Evolutionary conservation across 2,113 vertebrate species (phyloP), one percentile per base, ranked within the genome.

Genomic region (Desmodus rotundus): DNA sequence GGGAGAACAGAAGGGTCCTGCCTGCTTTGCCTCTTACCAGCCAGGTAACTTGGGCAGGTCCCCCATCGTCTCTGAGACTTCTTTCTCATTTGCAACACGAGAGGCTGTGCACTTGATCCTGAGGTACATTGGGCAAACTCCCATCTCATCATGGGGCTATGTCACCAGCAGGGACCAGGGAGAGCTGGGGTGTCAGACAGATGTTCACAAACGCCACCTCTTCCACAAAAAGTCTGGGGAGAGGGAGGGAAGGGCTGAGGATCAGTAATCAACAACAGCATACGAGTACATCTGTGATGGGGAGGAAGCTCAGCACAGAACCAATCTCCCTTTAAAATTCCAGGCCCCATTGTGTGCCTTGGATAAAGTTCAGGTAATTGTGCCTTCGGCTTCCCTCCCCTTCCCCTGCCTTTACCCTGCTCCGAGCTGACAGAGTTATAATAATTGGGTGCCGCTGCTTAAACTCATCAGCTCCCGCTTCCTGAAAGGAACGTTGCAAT

Each of bases 391-490:
- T 20, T 2, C 90, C 94, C 82, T 65, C 94, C 67, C 22, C 24
- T 78, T 96, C 92, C 93, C 93, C 97, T 61, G 72, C 96, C 80
- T 94, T 94, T 50, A 22, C 87, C 78, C 82, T 7, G 85, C 86
- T 89, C 86, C 0, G 84, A 0, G 36, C 97, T 97, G 97, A 94
- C 98, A 96, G 98, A 87, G 98, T 96, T 96, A 94, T 98, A 98
- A 98, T 98, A 98, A 98, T 98, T 98, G 98, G 98, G 98, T 98
- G 98, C 98, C 89, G 97, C 98, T 97, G 97, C 98, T 97, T 63
- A 92, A 95, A 95, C 98, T 98, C 98, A 98, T 98, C 98, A 90
- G 67, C 98, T 95, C 97, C 85, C 52, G 97, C 97, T 98, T 97
- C 96, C 98, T 98, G 98, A 98, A 98, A 98, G 98, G 98, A 98